These are phyloP conservation scores for Drosophila recens DNA, from an alignment of 2,888 invertebrate genomes.

Conservation along the genomic window DNA sequence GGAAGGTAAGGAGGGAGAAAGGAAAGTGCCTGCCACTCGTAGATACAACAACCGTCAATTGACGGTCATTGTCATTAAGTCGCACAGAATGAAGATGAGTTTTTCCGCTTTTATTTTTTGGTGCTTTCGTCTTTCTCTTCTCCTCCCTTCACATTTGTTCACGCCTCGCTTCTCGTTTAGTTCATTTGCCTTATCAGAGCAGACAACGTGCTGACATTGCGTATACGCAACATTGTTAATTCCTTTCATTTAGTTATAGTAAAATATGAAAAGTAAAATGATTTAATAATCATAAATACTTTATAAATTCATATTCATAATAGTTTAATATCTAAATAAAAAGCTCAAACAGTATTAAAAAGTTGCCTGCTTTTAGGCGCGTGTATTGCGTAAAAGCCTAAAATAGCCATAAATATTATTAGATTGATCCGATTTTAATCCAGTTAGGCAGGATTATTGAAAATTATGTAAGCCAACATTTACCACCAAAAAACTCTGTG, in stretches of 20 bases:
- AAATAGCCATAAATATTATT: no score
- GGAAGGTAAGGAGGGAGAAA: not conserved
- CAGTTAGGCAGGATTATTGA: no score
- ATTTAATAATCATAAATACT: not conserved
- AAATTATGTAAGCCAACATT: no score
- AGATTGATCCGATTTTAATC: no score
- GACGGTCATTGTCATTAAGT: slow-evolving; percentile 79
- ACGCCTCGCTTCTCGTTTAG: slow-evolving; percentile 56
- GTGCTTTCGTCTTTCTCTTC: not conserved
- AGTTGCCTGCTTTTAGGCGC: no score
- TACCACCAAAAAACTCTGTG: no score
- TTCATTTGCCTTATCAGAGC: slow-evolving; percentile 55
- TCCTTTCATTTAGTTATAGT: not conserved
- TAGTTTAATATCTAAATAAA: no score
- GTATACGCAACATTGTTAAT: slow-evolving; percentile 18
- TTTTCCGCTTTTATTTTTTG: slow-evolving; percentile 55
- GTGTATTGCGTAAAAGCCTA: no score
- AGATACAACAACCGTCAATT: slow-evolving; percentile 66
- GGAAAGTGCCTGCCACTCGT: slow-evolving; percentile 45
- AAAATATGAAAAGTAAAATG: not conserved
- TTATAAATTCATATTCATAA: no score
- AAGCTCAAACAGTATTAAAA: no score
- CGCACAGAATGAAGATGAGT: slow-evolving; percentile 72
- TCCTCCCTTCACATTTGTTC: slow-evolving; percentile 22
- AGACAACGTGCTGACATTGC: slow-evolving; percentile 18